Base-by-base conservation (phyloP, 2,113 vertebrate genomes). In the Pungitius pungitius region DNA sequence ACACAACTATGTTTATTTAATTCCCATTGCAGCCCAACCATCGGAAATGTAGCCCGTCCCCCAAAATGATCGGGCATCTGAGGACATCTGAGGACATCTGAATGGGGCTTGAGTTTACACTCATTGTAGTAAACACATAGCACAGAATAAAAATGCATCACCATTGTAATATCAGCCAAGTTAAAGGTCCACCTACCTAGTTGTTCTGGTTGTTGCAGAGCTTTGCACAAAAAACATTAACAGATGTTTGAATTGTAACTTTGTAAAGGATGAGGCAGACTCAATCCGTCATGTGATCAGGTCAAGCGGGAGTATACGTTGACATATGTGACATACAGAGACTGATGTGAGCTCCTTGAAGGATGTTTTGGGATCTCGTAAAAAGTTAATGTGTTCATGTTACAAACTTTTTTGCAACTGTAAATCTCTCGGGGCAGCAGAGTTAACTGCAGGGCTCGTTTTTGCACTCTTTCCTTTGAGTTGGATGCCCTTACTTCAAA, bases 381-480 rank as follows among this genome's bases (percentile, higher is more conserved):
- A 79, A 90, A 88, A 81, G 81, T 83, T 89, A 73, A 67, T 78
- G 52, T 73, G 68, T 78, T 61, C 70, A 78, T 73, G 78, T 77
- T 85, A 89, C n/a, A 87, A 88, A 78, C 55, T 60, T 75, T 66
- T 76, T 81, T 67, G 55, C 73, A 30, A 54, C 74, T 62, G 80
- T 93, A 88, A 94, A 92, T 92, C 81, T 87, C 60, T 59, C n/a
- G 2, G 66, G 70, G 62, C 40, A 67, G 61, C 40, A 39, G 57
- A 74, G 79, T 81, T 84, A 84, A 84, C 78, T 71, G 64, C 80
- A 60, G 81, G 75, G 47, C 69, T 62, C 26, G 35, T 62, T 63
- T 75, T 64, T 77, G 27, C 49, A 27, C 58, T 62, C 18, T 13
- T 62, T 63, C 79, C 85, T 78, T 73, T 20, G 52, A 72, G 68